These are phyloP conservation scores for Epinotia bilunana DNA, from an alignment of 2,888 invertebrate species.

Conservation along the genomic window DNA sequence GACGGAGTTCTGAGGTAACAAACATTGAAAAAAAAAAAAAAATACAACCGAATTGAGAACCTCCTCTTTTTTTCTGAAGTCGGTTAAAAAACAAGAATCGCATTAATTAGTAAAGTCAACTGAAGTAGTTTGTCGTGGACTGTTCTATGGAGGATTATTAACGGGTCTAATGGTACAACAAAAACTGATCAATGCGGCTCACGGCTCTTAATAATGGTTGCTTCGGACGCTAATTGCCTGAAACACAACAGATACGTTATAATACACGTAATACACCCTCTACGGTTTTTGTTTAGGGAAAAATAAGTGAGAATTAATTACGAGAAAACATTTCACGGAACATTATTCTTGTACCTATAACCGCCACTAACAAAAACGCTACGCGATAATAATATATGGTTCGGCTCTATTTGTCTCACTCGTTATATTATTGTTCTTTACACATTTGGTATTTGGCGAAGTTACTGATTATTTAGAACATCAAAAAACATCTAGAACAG, in stretches of 20 bases:
- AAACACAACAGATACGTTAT: constrained; percentile 45
- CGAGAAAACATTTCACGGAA: constrained; percentile 15
- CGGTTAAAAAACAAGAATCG: too few species aligned
- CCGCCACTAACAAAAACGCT: not conserved
- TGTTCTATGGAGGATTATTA: constrained; percentile 55
- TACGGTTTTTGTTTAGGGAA: constrained; percentile 31
- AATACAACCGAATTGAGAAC: too few species aligned
- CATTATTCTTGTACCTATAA: not conserved
- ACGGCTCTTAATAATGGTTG: constrained; percentile 44
- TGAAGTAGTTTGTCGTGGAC: not conserved
- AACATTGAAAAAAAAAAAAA: too few species aligned
- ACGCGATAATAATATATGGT: not conserved
- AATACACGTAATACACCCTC: constrained; percentile 25
- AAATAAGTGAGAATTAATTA: constrained; percentile 37
- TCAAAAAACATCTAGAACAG: not conserved
- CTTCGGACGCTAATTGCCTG: constrained; percentile 48
- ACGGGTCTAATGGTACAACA: constrained; percentile 51
- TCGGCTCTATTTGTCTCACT: not conserved
- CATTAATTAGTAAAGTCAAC: not conserved
- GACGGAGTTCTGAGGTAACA: too few species aligned
- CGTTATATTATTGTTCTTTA: not conserved
- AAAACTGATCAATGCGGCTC: constrained; percentile 50
- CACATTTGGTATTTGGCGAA: not conserved
- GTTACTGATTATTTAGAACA: too few species aligned
- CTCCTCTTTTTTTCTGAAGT: too few species aligned